These are phyloP conservation scores for Epizoanthus fatuus DNA, from an alignment of 92 coral and sea anemone genomes.

Conservation along the genomic window DNA sequence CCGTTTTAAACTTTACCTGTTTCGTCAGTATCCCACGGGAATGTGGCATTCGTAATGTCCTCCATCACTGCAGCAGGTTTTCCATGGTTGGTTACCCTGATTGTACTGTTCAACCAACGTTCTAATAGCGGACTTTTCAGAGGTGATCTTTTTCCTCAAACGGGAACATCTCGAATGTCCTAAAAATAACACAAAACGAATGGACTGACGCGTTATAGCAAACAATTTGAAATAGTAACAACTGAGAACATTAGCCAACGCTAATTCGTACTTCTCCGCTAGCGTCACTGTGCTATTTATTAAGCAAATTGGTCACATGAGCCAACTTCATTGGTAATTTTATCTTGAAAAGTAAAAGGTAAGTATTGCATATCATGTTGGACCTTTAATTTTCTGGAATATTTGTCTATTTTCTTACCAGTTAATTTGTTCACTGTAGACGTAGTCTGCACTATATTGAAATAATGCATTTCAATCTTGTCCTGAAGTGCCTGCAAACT, in stretches of 20 bases:
- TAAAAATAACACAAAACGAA: constrained; percentile 2
- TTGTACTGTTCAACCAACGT: constrained; percentile 33
- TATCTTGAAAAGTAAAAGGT: background rate
- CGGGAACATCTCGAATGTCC: constrained; percentile 42
- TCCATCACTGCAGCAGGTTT: constrained; percentile 23
- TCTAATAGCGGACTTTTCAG: constrained; percentile 41
- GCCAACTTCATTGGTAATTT: background rate
- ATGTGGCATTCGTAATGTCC: constrained; percentile 52
- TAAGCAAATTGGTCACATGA: background rate
- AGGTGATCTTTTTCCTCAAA: constrained; percentile 39
- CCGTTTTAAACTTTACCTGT: constrained; percentile 11
- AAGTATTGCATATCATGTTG: background rate
- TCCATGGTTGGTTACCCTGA: constrained; percentile 19
- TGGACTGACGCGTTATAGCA: background rate
- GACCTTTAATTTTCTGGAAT: background rate
- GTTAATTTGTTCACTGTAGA: constrained; percentile 13
- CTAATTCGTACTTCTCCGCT: too few relatives aligned
- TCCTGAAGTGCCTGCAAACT: background rate
- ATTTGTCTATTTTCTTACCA: background rate
- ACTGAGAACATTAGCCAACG: constrained; percentile 4
- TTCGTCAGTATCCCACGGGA: constrained; percentile 54
- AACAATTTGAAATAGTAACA: background rate
- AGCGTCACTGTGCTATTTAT: background rate
- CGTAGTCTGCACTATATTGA: constrained; percentile 15
- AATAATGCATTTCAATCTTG: constrained; percentile 23